These are phyloP conservation scores for Aleiodes testaceus DNA, from an alignment of 2,888 invertebrate species.

Conservation along the genomic window DNA sequence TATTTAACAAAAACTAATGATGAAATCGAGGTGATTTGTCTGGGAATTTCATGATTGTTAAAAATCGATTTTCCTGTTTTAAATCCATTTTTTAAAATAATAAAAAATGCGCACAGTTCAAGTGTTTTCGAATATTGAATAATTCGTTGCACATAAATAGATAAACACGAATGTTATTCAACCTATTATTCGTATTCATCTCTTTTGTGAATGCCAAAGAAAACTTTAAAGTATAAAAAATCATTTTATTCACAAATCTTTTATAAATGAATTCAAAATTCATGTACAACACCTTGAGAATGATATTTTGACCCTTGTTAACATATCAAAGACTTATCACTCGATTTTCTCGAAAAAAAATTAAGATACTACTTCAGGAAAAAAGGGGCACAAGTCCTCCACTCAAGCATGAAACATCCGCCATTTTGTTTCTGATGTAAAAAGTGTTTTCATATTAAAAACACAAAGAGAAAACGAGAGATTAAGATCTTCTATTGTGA, in stretches of 20 bases:
- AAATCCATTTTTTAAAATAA: too few species aligned
- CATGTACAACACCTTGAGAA: constrained; percentile 48
- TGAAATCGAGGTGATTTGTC: too few species aligned
- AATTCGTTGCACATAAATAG: neutral
- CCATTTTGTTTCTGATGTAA: too few species aligned
- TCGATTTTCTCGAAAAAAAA: constrained; percentile 14
- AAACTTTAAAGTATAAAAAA: neutral
- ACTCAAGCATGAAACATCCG: too few species aligned
- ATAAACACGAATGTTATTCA: neutral
- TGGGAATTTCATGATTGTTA: too few species aligned
- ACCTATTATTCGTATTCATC: neutral
- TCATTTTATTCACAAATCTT: neutral
- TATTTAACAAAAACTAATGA: too few species aligned
- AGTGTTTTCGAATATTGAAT: constrained; percentile 4
- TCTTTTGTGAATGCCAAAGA: neutral
- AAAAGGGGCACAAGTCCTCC: too few species aligned
- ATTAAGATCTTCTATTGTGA: constrained; percentile 32
- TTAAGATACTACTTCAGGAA: too few species aligned
- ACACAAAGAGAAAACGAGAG: constrained; percentile 19
- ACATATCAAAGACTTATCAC: constrained; percentile 66
- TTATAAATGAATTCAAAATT: constrained; percentile 29
- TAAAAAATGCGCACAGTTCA: constrained; percentile 8
- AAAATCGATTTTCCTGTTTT: too few species aligned
- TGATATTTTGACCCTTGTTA: constrained; percentile 70
- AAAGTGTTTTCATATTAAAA: constrained; percentile 21